Evolutionary conservation across 2,113 vertebrate genomes (phyloP), one percentile per base, ranked within the genome.

Genomic region (Callipepla squamata): DNA sequence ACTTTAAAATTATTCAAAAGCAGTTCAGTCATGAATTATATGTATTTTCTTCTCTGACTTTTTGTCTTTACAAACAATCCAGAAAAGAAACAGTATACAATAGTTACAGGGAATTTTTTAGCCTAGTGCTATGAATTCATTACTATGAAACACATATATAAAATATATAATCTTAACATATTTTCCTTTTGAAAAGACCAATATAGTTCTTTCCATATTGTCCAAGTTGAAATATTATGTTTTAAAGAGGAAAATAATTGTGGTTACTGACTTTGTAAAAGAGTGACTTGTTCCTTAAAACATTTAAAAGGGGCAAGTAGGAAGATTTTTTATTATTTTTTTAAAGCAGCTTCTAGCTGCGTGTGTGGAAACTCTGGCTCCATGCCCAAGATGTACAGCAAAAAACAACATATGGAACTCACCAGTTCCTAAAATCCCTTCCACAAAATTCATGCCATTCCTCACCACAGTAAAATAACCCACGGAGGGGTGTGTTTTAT

Each of bases 321-420:
- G 82, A 92, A 96, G 91, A 90, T 73, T 85, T 87, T 78, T 45
- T 89, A 80, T 87, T 50, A 36, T 87, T 78, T 45, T 89, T 85
- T 85, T 50, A 38, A 92, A 94, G 91, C 94, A 94, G 94, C 75
- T 95, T 94, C 92, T 93, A 96, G 81, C 91, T 96, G 92, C 70
- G 88, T 90, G 93, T 57, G 45, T 95, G 80, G 83, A 96, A 85
- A 65, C 82, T 93, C 94, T 95, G 89, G 89, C 94, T 91, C 73
- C 40, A 51, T 88, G 63, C 85, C 96, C 44, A 69, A 94, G 79
- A 80, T 73, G n/a, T 90, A 93, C 81, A 96, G 62, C 94, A 95
- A 95, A 93, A 97, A 89, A 91, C 92, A 97, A 96, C 97, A 98
- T 98, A 97, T 96, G 96, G 95, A 97, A 97, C 95, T 97, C 96